A percentile compares a stretch with the other conserved stretches of the same genome.
phyloP scores from a whole-genome alignment of 1,140 invertebrate genomes.

The Acromyrmex charruanus region DNA sequence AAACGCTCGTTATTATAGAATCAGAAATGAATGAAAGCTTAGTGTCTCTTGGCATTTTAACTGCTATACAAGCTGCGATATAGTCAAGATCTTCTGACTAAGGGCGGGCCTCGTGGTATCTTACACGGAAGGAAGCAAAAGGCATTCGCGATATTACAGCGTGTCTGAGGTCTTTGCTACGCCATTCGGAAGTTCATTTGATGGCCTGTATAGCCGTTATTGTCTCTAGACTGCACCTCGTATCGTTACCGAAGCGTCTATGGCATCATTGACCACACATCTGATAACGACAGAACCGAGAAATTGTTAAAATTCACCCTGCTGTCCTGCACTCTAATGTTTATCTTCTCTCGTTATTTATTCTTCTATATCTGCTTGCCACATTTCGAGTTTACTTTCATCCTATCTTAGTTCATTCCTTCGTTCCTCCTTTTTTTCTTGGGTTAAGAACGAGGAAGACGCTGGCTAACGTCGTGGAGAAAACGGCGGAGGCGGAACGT shows the following conservation, averaged over 20 bases:
- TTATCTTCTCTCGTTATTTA: conserved; percentile 47
- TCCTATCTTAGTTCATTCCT: background rate
- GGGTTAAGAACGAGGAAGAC: conserved; percentile 30
- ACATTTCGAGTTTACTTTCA: conserved; percentile 31
- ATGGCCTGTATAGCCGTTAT: conserved; percentile 84
- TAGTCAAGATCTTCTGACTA: conserved; percentile 58
- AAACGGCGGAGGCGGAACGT: conserved; percentile 70
- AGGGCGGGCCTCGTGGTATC: conserved; percentile 57
- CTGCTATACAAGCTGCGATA: conserved; percentile 80
- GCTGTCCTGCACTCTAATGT: conserved; percentile 39
- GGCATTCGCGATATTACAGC: conserved; percentile 72
- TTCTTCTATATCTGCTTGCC: conserved; percentile 57
- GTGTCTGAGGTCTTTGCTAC: conserved; percentile 77
- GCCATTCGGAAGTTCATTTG: conserved; percentile 85
- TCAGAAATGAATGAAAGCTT: conserved; percentile 61
- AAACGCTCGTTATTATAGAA: conserved; percentile 32
- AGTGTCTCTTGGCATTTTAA: conserved; percentile 73
- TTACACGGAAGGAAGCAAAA: conserved; percentile 66
- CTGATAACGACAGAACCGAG: conserved; percentile 80
- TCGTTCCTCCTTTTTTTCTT: conserved; percentile 44
- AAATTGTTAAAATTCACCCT: conserved; percentile 82
- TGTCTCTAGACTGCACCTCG: conserved; percentile 79
- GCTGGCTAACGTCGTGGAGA: conserved; percentile 36
- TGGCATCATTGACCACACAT: conserved; percentile 81
- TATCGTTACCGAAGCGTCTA: conserved; percentile 68